A percentile compares a stretch with the other conserved stretches of the same genome.
phyloP scores from a whole-genome alignment of 2,113 vertebrate genomes.

The Phainopepla nitens region DNA sequence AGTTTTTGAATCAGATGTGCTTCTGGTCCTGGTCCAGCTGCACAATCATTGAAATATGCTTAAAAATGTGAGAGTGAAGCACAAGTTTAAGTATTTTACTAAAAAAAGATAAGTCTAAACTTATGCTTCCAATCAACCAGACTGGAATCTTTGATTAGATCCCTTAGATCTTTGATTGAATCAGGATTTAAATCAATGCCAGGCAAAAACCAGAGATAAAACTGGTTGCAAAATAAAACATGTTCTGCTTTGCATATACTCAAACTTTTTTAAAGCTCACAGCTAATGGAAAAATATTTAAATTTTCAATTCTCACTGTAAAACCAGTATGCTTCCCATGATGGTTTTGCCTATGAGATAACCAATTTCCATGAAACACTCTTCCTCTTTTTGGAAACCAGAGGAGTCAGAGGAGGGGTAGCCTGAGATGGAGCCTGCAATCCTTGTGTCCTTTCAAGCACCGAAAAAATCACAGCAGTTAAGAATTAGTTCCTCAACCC shows the following conservation, averaged over 20 bases:
- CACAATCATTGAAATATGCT: neutral
- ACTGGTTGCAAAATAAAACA: neutral
- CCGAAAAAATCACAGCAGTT: conserved; percentile 24
- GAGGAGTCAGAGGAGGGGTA: neutral
- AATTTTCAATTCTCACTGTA: neutral
- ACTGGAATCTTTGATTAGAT: conserved; percentile 26
- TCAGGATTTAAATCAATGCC: conserved; percentile 28
- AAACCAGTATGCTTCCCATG: neutral
- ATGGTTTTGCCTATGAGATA: neutral
- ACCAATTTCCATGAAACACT: neutral
- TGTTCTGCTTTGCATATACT: neutral
- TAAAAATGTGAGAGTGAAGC: conserved; percentile 1
- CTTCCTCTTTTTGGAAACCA: neutral
- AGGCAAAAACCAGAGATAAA: conserved; percentile 6
- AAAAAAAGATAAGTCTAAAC: conserved; percentile 22
- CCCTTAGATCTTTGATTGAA: conserved; percentile 21
- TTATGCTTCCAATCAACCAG: conserved; percentile 38
- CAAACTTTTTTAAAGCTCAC: neutral
- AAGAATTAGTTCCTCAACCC: conserved; percentile 39
- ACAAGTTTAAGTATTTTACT: neutral
- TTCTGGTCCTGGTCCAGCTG: neutral
- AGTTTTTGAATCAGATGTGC: neutral
- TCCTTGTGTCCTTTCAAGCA: conserved; percentile 4
- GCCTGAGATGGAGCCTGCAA: neutral
- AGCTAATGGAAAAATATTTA: neutral